phyloP scores from a whole-genome alignment of 2,888 invertebrate genomes.

The Bedellia somnulentella region DNA sequence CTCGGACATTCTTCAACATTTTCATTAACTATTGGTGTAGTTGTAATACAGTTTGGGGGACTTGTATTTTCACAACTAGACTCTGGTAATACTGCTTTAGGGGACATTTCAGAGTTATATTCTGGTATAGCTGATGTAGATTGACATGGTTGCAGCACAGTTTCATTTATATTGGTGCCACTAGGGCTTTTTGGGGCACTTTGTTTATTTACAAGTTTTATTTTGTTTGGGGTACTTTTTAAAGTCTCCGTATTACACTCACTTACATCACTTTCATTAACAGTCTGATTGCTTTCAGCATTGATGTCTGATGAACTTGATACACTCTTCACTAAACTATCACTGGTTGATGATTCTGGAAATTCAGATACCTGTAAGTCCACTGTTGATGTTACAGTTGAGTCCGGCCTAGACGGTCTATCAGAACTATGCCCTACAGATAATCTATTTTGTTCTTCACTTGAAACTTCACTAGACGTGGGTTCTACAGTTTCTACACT shows the following conservation, averaged over 20 bases:
- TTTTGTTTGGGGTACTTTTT: conserved; percentile 42
- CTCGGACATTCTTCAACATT: conserved; percentile 2
- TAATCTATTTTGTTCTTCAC: conserved; percentile 30
- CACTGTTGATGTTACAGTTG: conserved; percentile 42
- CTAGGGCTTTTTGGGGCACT: conserved; percentile 20
- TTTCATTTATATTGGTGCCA: conserved; percentile 14
- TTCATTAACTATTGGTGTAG: conserved; percentile 13
- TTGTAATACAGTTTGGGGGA: conserved; percentile 12
- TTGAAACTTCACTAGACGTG: conserved; percentile 49
- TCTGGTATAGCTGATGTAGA: conserved; percentile 25
- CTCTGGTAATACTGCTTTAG: conserved; percentile 14
- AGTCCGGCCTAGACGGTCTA: conserved; percentile 44
- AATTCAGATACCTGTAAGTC: conserved; percentile 20
- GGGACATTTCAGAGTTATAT: conserved; percentile 13
- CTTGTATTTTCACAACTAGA: conserved; percentile 15
- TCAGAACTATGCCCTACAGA: conserved; percentile 39
- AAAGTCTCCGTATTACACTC: conserved; percentile 55
- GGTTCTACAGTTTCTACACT: conserved; percentile 51
- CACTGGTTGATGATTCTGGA: conserved; percentile 24
- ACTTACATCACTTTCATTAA: conserved; percentile 48
- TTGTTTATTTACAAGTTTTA: conserved; percentile 51
- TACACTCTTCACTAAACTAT: conserved; percentile 39
- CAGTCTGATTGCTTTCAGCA: conserved; percentile 23
- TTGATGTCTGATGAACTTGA: conserved; percentile 49
- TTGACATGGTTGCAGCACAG: conserved; percentile 27